Base-by-base conservation (phyloP, 1,140 invertebrate genomes). In the Drosophila suzukii region DNA sequence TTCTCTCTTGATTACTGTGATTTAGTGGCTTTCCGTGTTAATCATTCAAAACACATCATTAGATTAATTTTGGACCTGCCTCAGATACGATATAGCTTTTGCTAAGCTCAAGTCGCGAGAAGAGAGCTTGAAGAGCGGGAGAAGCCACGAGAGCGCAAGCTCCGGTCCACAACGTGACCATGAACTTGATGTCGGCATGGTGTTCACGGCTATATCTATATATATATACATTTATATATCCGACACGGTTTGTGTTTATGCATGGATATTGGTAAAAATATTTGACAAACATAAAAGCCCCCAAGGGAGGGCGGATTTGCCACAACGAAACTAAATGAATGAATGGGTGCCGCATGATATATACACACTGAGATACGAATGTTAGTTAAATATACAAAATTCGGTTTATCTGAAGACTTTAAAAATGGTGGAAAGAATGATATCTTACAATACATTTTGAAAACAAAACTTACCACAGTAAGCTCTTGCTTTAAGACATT, bases 161-260 rank as follows among this genome's bases (percentile, higher is more conserved):
- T 63, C 36, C 53, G 49, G 53, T 55, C 58, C 34, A 47, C 49
- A 49, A 49, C 60, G 77, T 85, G 82, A 85, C 82, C 82, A 78
- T 85, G 82, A 85, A 85, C 82, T 85, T 85, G 82, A 78, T 62
- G 63, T 63, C 61, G 75, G 59, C 59, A 62, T 75, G 61, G 49
- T 73, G 50, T 43, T 43, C 44, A 72, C 41, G 50, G 43, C 39
- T 58, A 71, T 63, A 46, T 27, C 27, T 27, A 13, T 46, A 71
- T 43, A 20, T 34, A 43, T 32, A n/a, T 47, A 44, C 4, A 20
- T 46, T 8, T 46, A n/a, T 44, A 30, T 68, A 44, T 51, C 55
- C 30, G 60, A 46, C 32, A 46, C 32, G 55, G 34, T 15, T 12
- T 55, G 17, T 44, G 24, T 75, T 36, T 10, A 15, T 38, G 74